Evolutionary conservation across 1,140 invertebrate species (phyloP).

Genomic region (Phymastichus coffea): DNA sequence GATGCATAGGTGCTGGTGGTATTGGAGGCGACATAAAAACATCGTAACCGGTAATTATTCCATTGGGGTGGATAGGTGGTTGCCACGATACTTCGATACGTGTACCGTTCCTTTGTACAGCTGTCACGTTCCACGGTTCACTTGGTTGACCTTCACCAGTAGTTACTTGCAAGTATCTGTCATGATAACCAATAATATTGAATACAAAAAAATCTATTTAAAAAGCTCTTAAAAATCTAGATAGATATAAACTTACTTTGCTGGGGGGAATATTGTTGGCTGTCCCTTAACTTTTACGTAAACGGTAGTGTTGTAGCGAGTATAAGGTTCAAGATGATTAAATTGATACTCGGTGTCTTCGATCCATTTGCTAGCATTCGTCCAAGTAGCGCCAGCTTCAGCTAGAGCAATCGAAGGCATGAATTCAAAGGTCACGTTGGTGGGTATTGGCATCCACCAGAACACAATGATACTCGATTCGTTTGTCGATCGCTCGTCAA

Average conservation of each 20-base stretch:
- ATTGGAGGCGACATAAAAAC: conserved; percentile 63
- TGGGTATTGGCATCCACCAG: conserved; percentile 59
- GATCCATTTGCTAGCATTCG: conserved; percentile 60
- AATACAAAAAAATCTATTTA: neutral
- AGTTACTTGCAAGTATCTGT: conserved; percentile 56
- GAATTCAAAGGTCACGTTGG: conserved; percentile 59
- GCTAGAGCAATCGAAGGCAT: conserved; percentile 60
- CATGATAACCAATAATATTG: neutral
- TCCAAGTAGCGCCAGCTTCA: conserved; percentile 53
- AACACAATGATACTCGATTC: conserved; percentile 56
- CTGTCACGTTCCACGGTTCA: conserved; percentile 65
- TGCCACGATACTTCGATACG: conserved; percentile 69
- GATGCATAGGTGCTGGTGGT: conserved; percentile 50
- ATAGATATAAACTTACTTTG: conserved; percentile 43
- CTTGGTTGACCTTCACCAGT: conserved; percentile 70
- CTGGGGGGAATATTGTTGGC: conserved; percentile 58
- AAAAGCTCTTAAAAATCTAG: too few species aligned
- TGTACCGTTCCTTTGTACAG: conserved; percentile 64
- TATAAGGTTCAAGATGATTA: conserved; percentile 66
- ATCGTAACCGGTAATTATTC: conserved; percentile 65
- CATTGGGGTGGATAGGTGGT: conserved; percentile 63
- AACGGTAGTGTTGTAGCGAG: conserved; percentile 75
- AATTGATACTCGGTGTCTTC: conserved; percentile 61
- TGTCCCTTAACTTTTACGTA: conserved; percentile 64
- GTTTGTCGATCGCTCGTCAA: conserved; percentile 57